Evolutionary conservation across 2,888 invertebrate genomes (phyloP), one percentile per base, ranked within the genome.

Genomic region (Buathra laborator): DNA sequence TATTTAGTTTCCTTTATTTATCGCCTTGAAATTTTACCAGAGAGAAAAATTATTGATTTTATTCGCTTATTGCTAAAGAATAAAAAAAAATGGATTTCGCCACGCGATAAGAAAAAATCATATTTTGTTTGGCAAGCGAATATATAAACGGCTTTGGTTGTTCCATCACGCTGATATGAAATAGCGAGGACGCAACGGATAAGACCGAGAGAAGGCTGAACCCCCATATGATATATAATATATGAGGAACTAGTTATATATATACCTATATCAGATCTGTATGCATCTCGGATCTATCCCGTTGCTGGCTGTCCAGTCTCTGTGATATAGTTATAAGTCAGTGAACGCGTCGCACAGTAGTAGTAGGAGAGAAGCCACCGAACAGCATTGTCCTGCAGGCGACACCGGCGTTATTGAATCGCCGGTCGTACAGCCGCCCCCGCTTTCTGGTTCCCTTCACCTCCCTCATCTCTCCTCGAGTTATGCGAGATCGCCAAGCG

Each of bases 391-490:
- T 87, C 85, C 88, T 86, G 84, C 84, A 84, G 83, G 84, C 85
- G 86, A 87, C 83, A 88, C 84, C 84, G 85, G 70, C 86, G 82
- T 88, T 88, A 88, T 88, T 88, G 86, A 87, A 88, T 88, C 87
- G 82, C 87, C 79, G 66, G 64, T 46, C 74, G 64, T 37, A 32
- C 70, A 53, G 70, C 32, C 24, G 16, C 29, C 14, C 44, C 72
- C 32, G 79, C 66, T 71, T 71, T 64, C 79, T 75, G 76, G 66
- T 75, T 75, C 70, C 70, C 67, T 67, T 37, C 19, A 24, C 66
- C 10, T 37, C 46, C 24, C 24, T 19, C 46, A 14, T 10, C 4
- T 12, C 51, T 64, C 59, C 19, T 32, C 82, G 83, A 86, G 85
- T 86, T 87, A 88, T 88, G 86, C 84, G 85, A 81, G 81, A 86